These are phyloP conservation scores for Pachycephala philippinensis DNA, from an alignment of 2,113 vertebrate genomes.

Conservation along the genomic window DNA sequence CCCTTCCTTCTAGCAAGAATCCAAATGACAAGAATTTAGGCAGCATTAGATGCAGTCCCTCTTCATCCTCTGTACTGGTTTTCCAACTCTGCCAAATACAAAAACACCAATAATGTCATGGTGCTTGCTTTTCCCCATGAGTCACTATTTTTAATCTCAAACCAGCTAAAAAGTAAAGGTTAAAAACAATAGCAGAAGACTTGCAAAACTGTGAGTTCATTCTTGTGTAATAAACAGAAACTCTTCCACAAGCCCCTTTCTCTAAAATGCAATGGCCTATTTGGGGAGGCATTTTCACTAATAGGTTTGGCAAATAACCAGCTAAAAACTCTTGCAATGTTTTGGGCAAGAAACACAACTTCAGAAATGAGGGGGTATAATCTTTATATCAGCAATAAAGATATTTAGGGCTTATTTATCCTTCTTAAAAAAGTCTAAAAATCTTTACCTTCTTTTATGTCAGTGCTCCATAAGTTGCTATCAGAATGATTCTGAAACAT, in stretches of 20 bases:
- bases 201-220: neutral
- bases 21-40: neutral
- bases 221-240: neutral
- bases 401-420: neutral
- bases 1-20: neutral
- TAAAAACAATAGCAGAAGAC: neutral
- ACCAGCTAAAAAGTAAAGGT: neutral
- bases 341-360: neutral
- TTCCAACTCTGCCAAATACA: neutral
- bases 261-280: neutral
- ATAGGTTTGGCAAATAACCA: neutral
- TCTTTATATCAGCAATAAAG: neutral
- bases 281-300: neutral
- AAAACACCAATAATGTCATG: neutral
- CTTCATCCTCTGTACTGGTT: neutral
- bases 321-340: neutral
- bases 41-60: neutral
- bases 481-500: neutral
- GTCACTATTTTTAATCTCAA: neutral
- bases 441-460: neutral
- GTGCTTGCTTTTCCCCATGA: neutral
- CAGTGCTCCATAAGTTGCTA: neutral
- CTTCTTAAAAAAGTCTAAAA: neutral
- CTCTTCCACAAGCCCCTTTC: neutral
- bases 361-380: neutral